Evolutionary conservation across 2,113 vertebrate genomes (phyloP).

Genomic region (Catharus minimus): DNA sequence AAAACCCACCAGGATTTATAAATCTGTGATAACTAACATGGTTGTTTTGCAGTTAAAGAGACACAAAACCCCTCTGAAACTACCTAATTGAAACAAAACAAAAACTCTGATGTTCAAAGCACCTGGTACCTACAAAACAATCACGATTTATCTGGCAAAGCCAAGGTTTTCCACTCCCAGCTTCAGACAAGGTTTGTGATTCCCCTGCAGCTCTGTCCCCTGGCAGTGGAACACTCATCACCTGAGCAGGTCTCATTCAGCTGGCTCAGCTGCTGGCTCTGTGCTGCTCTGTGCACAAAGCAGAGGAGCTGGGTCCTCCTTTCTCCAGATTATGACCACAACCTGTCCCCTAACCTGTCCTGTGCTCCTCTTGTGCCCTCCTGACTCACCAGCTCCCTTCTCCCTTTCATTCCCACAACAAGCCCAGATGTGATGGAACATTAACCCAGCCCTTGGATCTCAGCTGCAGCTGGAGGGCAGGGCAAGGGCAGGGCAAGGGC

Average conservation of each 20-base stretch:
- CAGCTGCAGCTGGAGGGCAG: neutral
- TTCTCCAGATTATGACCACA: neutral
- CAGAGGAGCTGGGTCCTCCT: neutral
- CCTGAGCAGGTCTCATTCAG: neutral
- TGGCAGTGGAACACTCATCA: neutral
- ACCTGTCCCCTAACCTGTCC: neutral
- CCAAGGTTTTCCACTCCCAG: neutral
- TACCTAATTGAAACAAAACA: neutral
- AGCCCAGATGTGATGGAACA: accelerated
- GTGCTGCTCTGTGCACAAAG: neutral
- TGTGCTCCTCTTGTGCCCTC: neutral
- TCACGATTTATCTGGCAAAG: accelerated
- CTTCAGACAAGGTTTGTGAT: accelerated
- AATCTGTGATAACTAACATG: accelerated
- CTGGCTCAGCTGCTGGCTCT: neutral
- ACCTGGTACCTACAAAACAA: neutral
- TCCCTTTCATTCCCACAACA: neutral
- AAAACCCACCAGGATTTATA: neutral
- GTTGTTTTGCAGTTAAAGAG: neutral
- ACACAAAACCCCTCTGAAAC: neutral
- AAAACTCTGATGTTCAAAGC: neutral
- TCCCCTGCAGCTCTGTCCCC: neutral
- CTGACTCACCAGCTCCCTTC: neutral
- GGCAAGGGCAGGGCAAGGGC: too few species aligned
- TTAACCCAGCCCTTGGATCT: neutral